Conservation (phyloP, 2,888 invertebrate genomes). For the Tetanocera ferruginea region DNA sequence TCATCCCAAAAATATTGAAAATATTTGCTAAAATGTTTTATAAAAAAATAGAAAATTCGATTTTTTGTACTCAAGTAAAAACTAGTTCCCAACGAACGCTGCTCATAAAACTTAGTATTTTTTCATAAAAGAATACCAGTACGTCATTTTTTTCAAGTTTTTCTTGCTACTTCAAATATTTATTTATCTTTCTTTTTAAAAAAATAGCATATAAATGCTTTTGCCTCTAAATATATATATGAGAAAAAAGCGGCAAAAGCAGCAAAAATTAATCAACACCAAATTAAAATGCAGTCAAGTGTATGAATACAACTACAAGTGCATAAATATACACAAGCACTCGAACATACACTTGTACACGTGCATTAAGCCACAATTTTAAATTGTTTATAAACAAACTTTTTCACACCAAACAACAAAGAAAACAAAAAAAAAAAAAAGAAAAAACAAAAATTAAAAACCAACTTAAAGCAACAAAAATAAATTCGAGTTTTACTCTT, state of each 20-base stretch:
- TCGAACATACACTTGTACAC: neutral
- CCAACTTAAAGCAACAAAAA: neutral
- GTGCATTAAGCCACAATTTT: neutral
- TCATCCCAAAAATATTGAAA: too few relatives aligned
- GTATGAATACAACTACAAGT: neutral
- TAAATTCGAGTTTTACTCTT: neutral
- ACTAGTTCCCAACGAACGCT: too few relatives aligned
- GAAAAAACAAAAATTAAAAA: neutral
- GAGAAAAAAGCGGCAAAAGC: neutral
- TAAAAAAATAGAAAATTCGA: too few relatives aligned
- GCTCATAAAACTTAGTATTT: too few relatives aligned
- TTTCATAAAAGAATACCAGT: too few relatives aligned
- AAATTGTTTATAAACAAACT: neutral
- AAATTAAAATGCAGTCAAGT: conserved; percentile 22
- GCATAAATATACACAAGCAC: neutral
- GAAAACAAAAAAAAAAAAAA: neutral
- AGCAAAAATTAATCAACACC: conserved; percentile 15
- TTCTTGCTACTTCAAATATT: too few relatives aligned
- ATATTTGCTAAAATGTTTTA: too few relatives aligned
- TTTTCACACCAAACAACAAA: conserved; percentile 17
- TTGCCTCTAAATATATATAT: neutral
- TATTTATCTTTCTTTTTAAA: too few relatives aligned
- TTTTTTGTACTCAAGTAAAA: too few relatives aligned
- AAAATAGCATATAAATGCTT: neutral
- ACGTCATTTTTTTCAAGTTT: too few relatives aligned